phyloP scores from a whole-genome alignment of 2,113 vertebrate genomes.

The Amphilophus citrinellus region DNA sequence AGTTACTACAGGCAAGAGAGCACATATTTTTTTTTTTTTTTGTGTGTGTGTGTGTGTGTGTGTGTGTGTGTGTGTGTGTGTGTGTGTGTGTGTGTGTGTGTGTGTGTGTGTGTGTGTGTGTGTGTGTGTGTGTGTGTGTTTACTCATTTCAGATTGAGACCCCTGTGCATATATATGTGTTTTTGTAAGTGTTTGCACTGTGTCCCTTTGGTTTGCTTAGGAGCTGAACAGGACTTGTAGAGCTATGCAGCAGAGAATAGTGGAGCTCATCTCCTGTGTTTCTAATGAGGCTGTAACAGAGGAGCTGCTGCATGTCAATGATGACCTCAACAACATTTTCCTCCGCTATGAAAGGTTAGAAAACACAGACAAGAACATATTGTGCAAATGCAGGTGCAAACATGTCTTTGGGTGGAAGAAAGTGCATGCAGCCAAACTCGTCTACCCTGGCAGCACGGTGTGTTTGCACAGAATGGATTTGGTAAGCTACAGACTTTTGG shows the following conservation, averaged over 20 bases:
- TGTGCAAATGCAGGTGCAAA: background rate
- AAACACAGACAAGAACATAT: background rate
- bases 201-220: conserved; percentile 69
- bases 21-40: background rate
- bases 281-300: conserved; percentile 96
- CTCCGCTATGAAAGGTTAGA: conserved; percentile 92
- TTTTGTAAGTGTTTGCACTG: conserved; percentile 6
- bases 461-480: conserved; percentile 13
- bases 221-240: conserved; percentile 96
- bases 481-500: background rate
- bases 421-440: background rate
- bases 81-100: background rate
- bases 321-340: conserved; percentile 98
- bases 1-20: conserved; percentile 90
- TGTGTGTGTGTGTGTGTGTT: background rate
- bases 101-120: background rate
- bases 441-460: background rate
- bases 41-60: background rate
- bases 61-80: no score
- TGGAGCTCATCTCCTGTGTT: conserved; percentile 95
- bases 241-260: conserved; percentile 95
- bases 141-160: background rate
- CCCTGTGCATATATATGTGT: background rate
- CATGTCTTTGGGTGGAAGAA: background rate
- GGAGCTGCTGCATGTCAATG: conserved; percentile 95